These are phyloP conservation scores for Ceraclea dissimilis DNA, from an alignment of 2,888 invertebrate species.

Conservation along the genomic window DNA sequence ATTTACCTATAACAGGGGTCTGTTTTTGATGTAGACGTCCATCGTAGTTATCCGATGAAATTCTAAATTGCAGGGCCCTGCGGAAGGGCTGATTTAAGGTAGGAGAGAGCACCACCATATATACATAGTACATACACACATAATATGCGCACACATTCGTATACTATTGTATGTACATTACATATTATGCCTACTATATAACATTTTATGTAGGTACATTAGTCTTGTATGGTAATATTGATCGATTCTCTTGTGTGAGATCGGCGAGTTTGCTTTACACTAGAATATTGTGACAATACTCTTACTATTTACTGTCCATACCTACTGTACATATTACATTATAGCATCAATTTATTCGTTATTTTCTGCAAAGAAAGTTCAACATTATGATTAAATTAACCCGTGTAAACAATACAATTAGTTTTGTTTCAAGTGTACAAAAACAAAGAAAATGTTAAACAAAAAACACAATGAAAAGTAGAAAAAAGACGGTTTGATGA, in stretches of 20 bases:
- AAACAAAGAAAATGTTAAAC: too few species aligned
- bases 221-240: not conserved
- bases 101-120: not conserved
- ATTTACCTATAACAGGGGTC: slow-evolving; percentile 24
- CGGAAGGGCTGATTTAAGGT: slow-evolving; percentile 14
- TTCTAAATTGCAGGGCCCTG: slow-evolving; percentile 21
- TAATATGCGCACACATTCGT: not conserved
- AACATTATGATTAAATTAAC: too few species aligned
- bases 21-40: slow-evolving; percentile 23
- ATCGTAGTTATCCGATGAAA: slow-evolving; percentile 22
- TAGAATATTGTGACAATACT: too few species aligned
- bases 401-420: too few species aligned
- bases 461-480: too few species aligned
- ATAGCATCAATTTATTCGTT: too few species aligned
- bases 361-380: too few species aligned
- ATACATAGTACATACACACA: not conserved
- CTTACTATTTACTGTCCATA: too few species aligned
- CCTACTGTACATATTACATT: too few species aligned
- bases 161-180: not conserved
- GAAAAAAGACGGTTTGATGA: too few species aligned
- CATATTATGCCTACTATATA: not conserved
- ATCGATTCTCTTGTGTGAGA: not conserved
- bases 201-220: not conserved
- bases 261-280: too few species aligned
- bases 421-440: too few species aligned